Evolutionary conservation across 2,797 vertebrate genomes (phyloP), one percentile per base, ranked within the genome.

Genomic region (Cynodonichthys magdalenae): DNA sequence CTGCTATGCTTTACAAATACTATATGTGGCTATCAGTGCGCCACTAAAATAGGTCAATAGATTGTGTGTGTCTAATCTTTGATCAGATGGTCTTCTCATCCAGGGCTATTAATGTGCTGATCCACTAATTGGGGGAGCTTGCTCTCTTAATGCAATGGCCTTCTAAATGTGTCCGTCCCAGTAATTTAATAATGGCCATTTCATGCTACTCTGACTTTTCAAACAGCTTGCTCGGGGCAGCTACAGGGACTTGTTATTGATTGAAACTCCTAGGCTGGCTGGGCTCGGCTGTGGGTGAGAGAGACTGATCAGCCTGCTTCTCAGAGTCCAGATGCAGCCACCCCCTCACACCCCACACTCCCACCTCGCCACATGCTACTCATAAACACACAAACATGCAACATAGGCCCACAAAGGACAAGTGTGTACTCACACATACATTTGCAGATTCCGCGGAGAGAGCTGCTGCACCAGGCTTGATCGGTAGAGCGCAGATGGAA

Each of bases 121-220:
- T 85, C 79, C 75, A 81, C 87, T 93, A 92, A 93, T 93, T 92
- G 88, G 90, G 83, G 84, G 85, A 88, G 86, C 85, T 90, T 89
- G 89, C 92, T 90, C 89, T 88, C 90, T 90, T 92, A 93, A 93
- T 93, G 90, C 90, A 91, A 90, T 91, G 85, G 86, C 89, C 85
- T 90, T 92, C 91, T 90, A 89, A 92, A 94, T 91, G 89, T 93
- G 90, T 93, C 89, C 77, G 74, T 92, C 88, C 84, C 87, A 77
- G 91, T 93, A 92, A 93, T 93, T 92, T 94, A 93, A 94, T 93
- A 93, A 94, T 88, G 80, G 87, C 88, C 88, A 91, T 92, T 93
- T 93, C 90, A 92, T 93, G 77, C 84, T 92, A 78, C 89, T 92
- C 89, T 92, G 87, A 89, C 85, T 93, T 87, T 87, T 73, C 60